Evolutionary conservation across 2,888 invertebrate genomes (phyloP).

Genomic region (Pterostichus madidus): DNA sequence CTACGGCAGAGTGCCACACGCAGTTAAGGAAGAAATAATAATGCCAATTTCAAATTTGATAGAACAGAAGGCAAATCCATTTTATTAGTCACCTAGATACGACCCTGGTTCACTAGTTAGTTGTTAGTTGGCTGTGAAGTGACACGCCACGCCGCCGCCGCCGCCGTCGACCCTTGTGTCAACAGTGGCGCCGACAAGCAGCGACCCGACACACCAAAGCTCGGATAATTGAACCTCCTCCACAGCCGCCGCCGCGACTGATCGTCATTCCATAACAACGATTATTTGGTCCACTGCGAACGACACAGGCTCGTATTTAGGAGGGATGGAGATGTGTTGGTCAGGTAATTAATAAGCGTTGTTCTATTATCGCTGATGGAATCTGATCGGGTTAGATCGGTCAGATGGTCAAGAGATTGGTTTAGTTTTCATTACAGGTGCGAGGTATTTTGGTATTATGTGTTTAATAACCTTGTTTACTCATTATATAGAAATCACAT

Average conservation of each 20-base stretch:
- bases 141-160: slow-evolving; percentile 35
- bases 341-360: slow-evolving; percentile 46
- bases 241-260: slow-evolving; percentile 25
- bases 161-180: slow-evolving; percentile 59
- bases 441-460: slow-evolving; percentile 32
- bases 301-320: slow-evolving; percentile 22
- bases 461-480: slow-evolving; percentile 35
- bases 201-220: slow-evolving; percentile 70
- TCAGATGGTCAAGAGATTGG: slow-evolving; percentile 34
- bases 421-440: slow-evolving; percentile 29
- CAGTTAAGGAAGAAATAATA: too few species aligned
- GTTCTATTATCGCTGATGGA: slow-evolving; percentile 45
- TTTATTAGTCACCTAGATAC: too few species aligned
- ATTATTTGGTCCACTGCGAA: slow-evolving; percentile 44
- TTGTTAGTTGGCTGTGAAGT: slow-evolving; percentile 65
- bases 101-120: slow-evolving; percentile 20
- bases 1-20: too few species aligned
- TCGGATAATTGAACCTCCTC: slow-evolving; percentile 71
- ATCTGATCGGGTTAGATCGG: slow-evolving; percentile 35
- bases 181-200: slow-evolving; percentile 63
- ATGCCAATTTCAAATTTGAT: too few species aligned
- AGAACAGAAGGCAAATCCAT: too few species aligned
- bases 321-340: slow-evolving; percentile 23
- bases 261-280: slow-evolving; percentile 54
- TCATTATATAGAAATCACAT: slow-evolving; percentile 4